Evolutionary conservation across 2,797 vertebrate genomes (phyloP), one percentile per base, ranked within the genome.

Genomic region (Sebastes ruberrimus): DNA sequence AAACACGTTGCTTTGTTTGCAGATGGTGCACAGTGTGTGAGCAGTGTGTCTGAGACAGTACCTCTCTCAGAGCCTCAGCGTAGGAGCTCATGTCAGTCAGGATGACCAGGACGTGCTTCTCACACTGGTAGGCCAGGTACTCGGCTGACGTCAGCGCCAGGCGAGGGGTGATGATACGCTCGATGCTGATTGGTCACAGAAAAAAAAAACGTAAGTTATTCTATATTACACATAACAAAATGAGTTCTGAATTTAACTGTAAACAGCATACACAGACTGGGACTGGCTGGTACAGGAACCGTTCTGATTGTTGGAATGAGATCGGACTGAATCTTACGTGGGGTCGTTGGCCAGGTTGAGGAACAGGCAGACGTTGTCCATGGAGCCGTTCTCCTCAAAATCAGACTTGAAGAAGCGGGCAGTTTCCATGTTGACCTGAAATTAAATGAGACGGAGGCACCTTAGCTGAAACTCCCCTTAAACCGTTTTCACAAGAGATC

Each of bases 1-100:
- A 61, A 61, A 30, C 14, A 22, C 6, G 20, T 46, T 6, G 8
- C 9, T 38, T 46, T 20, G 30, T 46, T 46, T 27, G 16, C 35
- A 49, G 33, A 56, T 25, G 6, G n/a, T 16, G 11, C 13, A 53
- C 4, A 42, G n/a, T 10, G n/a, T 10, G 33, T 22, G 18, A 46
- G 42, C 13, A 33, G 11, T 8, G 11, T 14, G 20, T 65, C 5
- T 33, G 5, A 59, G 22, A 27, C 3, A 7, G 32, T 90, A 96
- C 95, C 94, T 96, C 95, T 95, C 95, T 89, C 74, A 96, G 89
- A 75, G 95, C 95, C 76, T 96, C 95, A 2, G 95, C 95, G 4
- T 96, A 96, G 56, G 95, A 96, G 87, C 95, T 96, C 95, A 96
- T 96, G 88, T 96, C 95, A 0, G 95, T 96, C 61, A 96, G 89